Evolutionary conservation across 1,140 invertebrate species (phyloP).

Genomic region (Lordiphosa stackelbergi): DNA sequence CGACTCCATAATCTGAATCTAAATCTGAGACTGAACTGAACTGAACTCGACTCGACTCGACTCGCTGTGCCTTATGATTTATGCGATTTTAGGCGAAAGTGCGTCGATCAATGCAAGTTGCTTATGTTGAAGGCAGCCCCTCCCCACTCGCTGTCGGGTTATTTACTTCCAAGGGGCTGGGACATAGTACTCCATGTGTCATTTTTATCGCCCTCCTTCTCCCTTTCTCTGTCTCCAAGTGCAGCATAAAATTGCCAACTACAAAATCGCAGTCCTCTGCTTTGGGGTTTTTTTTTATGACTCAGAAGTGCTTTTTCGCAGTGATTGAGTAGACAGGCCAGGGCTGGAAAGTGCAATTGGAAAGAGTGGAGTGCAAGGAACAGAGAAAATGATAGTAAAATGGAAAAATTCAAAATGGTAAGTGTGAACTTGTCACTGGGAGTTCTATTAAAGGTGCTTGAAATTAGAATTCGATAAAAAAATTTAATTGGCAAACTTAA

Average conservation of each 20-base stretch:
- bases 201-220: slow-evolving; percentile 33
- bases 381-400: neutral
- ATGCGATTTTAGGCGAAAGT: slow-evolving; percentile 13
- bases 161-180: slow-evolving; percentile 2
- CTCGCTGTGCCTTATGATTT: slow-evolving; percentile 5
- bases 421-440: slow-evolving; percentile 30
- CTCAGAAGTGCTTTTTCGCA: slow-evolving; percentile 37
- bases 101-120: slow-evolving; percentile 1
- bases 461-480: too few species aligned
- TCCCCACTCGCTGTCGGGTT: slow-evolving; percentile 1
- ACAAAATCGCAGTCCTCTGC: slow-evolving; percentile 27
- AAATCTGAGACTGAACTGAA: slow-evolving; percentile 1
- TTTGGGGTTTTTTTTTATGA: slow-evolving; percentile 28
- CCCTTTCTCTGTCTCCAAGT: slow-evolving; percentile 2
- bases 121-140: neutral
- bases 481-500: too few species aligned
- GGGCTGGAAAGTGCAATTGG: too few species aligned
- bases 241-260: slow-evolving; percentile 45
- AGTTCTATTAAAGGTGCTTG: too few species aligned
- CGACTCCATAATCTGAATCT: too few species aligned
- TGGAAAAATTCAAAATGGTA: slow-evolving; percentile 30
- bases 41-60: neutral
- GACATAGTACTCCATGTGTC: slow-evolving; percentile 31
- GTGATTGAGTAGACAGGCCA: slow-evolving; percentile 40
- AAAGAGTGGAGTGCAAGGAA: slow-evolving; percentile 11